Conservation (phyloP, 2,113 vertebrate genomes). For the Camarhynchus parvulus region DNA sequence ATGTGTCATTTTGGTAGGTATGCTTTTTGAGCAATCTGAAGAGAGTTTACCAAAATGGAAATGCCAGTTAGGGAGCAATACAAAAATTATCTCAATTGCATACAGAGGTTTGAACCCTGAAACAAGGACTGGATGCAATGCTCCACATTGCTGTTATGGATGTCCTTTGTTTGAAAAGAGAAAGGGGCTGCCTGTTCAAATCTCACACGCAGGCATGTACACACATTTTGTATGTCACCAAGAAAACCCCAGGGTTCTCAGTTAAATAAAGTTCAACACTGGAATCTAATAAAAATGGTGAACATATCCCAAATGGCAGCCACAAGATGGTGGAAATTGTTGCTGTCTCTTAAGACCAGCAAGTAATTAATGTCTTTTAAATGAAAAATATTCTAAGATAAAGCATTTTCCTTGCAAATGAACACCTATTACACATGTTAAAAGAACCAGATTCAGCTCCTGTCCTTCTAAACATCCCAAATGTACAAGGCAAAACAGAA, state of each 20-base stretch:
- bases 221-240: not conserved
- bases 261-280: not conserved
- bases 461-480: not conserved
- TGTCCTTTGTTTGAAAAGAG: not conserved
- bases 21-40: not conserved
- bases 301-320: not conserved
- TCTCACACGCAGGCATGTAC: not conserved
- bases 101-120: not conserved
- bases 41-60: not conserved
- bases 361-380: not conserved
- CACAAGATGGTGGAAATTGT: not conserved
- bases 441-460: not conserved
- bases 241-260: not conserved
- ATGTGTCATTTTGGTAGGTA: not conserved
- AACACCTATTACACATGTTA: not conserved
- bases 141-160: not conserved
- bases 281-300: not conserved
- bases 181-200: not conserved
- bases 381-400: not conserved
- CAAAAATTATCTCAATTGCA: not conserved
- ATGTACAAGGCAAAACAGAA: not conserved
- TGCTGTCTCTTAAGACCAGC: not conserved
- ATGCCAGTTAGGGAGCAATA: rapidly evolving
- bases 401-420: not conserved
- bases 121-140: not conserved